Percentiles rank a stretch among this genome's conserved stretches.
Conservation (phyloP, 2,113 vertebrate genomes). For the Pituophis catenifer region DNA sequence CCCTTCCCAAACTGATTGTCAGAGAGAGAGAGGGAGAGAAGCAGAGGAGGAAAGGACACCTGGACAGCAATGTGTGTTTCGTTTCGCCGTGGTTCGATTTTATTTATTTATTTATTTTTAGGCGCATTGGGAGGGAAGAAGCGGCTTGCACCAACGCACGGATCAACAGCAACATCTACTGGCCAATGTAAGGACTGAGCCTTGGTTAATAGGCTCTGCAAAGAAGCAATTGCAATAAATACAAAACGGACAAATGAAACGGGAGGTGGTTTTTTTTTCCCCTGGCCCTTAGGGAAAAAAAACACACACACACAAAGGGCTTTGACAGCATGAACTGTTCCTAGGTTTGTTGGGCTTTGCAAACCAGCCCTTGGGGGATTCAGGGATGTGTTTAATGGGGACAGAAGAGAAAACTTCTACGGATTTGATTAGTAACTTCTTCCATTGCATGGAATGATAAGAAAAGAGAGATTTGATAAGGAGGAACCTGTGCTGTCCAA, state of each 20-base stretch:
- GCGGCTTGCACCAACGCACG: slow-evolving; percentile 22
- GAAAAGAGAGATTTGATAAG: not conserved
- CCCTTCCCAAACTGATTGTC: not conserved
- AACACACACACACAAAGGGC: not conserved
- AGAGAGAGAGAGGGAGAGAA: slow-evolving; percentile 22
- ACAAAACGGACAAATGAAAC: not conserved
- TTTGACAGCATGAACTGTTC: not conserved
- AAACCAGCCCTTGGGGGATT: not conserved
- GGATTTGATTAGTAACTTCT: not conserved
- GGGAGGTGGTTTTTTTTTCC: no score
- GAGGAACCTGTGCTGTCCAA: not conserved
- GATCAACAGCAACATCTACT: slow-evolving; percentile 59
- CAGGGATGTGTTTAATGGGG: not conserved
- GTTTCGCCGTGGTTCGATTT: not conserved
- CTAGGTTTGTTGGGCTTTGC: not conserved
- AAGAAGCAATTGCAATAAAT: not conserved
- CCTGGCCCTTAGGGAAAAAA: not conserved
- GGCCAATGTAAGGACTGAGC: slow-evolving; percentile 18
- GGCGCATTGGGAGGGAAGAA: not conserved
- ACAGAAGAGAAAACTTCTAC: not conserved
- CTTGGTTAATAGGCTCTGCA: not conserved
- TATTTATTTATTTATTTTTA: not conserved
- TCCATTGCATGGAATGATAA: not conserved
- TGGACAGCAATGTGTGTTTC: not conserved
- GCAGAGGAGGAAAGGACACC: slow-evolving; percentile 20